Evolutionary conservation across 2,888 invertebrate genomes (phyloP), one percentile per base, ranked within the genome.

Genomic region (Leptarthrus brevirostris): DNA sequence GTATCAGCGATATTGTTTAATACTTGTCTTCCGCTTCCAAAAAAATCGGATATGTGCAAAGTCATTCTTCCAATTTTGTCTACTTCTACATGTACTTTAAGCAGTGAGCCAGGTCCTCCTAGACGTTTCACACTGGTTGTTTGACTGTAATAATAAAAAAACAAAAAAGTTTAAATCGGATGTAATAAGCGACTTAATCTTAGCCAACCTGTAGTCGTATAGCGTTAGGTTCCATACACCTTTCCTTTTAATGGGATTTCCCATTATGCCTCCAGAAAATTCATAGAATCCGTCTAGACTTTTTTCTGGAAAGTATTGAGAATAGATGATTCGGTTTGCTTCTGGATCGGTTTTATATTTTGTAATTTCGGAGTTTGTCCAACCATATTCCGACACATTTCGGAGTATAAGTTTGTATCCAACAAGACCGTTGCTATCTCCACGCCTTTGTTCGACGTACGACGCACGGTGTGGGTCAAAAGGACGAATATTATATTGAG

Each of bases 251-350:
- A 92, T 84, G 75, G 87, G 87, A 0, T 87, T 86, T 0, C 92
- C 91, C 74, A 93, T 86, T 10, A 90, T 83, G 74, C 86, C 88
- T 1, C 89, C 92, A 78, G 86, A 86, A 76, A 91, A 87, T 76
- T 90, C 90, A 79, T 91, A 92, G 61, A 86, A 87, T 0, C 94
- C 94, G 72, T 88, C 86, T 1, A 94, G 85, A 80, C 87, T 89
- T 80, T 94, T 94, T 79, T 93, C 93, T 0, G 94, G 94, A 82
- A 94, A 94, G 82, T 91, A 92, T 83, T 94, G 94, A 0, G 93
- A 90, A 80, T 93, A 93, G 74, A 92, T 88, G 2, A 94, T 89
- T 52, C 87, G 86, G 75, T 90, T 85, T 78, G 90, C 89, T 10
- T 87, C 86, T 83, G 88, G 87, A 81, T 92, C 90, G 10, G 89